Evolutionary conservation across 2,888 invertebrate species (phyloP), one percentile per base, ranked within the genome.

Genomic region (Drosophila multiciliata): DNA sequence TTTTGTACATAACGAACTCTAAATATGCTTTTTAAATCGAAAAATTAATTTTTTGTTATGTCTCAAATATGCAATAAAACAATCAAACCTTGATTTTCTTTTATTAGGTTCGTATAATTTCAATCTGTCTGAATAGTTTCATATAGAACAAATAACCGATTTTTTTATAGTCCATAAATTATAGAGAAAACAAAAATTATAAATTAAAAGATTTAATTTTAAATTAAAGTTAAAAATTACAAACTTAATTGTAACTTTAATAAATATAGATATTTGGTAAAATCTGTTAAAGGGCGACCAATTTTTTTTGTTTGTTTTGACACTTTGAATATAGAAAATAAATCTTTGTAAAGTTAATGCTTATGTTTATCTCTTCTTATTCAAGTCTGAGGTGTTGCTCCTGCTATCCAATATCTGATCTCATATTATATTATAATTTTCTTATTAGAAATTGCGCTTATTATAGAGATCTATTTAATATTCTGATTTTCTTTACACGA

Each of bases 1-100:
- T 42, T 33, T 50, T 23, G 29, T 23, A 17, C 17, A 48, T 15
- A 42, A 23, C 70, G 70, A 70, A 55, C 20, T 23, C 7, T 32
- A 42, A 32, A 62, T 70, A 49, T 60, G 3, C 70, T 69, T 38
- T 2, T 23, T 15, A 11, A 33, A 15, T 9, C 15, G 15, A 3
- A 20, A 20, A 32, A 3, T 12, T 20, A 6, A 20, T 11, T 45
- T 45, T 0, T 36, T 2, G 2, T 0, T 11, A 35, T 9, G 35
- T 35, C 26, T 26, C 29, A 29, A 29, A 3, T n/a, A 9, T 9
- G 17, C 9, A 40, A 11, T 5, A 40, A n/a, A n/a, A 2, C 1
- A 11, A 45, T 45, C 12, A 23, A 23, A 15, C 7, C 23, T 45
- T 12, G 20, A n/a, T 4, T 11, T n/a, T 40, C 2, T 40, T 40